These are phyloP conservation scores for Prionace glauca DNA, from an alignment of 2,797 vertebrate species.

Conservation along the genomic window DNA sequence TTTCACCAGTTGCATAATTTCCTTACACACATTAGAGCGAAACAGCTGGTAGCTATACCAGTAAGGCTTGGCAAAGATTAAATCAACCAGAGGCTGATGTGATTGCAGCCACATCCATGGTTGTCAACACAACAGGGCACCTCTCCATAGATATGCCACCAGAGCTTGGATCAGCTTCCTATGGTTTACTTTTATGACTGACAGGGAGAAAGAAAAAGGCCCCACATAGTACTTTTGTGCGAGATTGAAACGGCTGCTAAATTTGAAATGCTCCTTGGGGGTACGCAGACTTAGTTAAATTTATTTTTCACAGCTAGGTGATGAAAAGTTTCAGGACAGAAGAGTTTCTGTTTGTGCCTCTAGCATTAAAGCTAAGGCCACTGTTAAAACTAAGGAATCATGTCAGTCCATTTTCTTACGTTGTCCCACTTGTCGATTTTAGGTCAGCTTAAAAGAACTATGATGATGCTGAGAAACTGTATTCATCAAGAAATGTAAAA, in stretches of 20 bases:
- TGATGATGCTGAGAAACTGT: neutral
- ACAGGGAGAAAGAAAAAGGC: neutral
- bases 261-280: neutral
- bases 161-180: neutral
- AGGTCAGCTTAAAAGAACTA: neutral
- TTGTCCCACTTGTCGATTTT: neutral
- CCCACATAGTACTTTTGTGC: neutral
- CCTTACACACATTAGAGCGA: neutral
- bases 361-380: neutral
- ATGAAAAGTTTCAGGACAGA: neutral
- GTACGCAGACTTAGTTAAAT: neutral
- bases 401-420: too few relatives aligned
- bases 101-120: neutral
- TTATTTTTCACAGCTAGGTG: neutral
- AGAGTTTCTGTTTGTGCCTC: neutral
- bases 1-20: neutral
- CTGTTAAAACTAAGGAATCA: neutral
- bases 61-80: neutral
- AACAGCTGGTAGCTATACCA: neutral
- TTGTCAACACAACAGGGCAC: neutral
- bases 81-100: neutral
- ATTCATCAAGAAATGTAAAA: neutral
- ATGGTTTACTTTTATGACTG: neutral
- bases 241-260: neutral
- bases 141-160: neutral